Base-by-base conservation (phyloP, 1,140 invertebrate genomes). In the Drosophila saltans region DNA sequence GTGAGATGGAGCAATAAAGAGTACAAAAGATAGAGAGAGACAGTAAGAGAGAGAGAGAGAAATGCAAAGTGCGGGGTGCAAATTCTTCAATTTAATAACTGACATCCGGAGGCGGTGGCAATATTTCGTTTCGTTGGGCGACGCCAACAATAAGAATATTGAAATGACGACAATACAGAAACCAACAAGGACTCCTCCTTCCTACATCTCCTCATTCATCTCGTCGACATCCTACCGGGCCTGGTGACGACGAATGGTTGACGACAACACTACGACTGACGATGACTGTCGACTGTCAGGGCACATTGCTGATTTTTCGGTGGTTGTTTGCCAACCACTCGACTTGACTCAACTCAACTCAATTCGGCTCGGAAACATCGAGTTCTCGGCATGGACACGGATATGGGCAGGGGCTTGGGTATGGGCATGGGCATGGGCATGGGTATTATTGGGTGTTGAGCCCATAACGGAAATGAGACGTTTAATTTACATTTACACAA, bases 51-150 rank as follows among this genome's bases (percentile, higher is more conserved):
- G 16, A 48, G 45, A 16, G 16, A 24, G 45, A 48, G 45, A 48
- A 24, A 75, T 75, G 60, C 60, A 57, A 76, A 72, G 66, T 67
- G 71, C 69, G 71, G 78, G 80, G 83, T 71, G 83, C 80, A 86
- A 86, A 86, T 86, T 86, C 83, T 88, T 86, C 83, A 86, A 86
- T 86, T 86, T 88, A 86, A 86, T 86, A 86, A 86, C 83, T 83
- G 77, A 75, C 80, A 82, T 88, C 80, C 76, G 83, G 66, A 80
- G 83, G 83, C 80, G 72, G 74, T 78, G 68, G 66, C 57, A 72
- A 69, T 56, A 43, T 33, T 76, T 52, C 45, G 45, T 52, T 52
- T 52, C 45, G 45, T 26, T 52, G 45, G 45, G 45, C 57, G 73
- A 66, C 21, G 66, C 41, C 69, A 63, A 52, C 69, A 76, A 78